Evolutionary conservation across 2,888 invertebrate genomes (phyloP).

Genomic region (Drosophila nr. perissopoda): DNA sequence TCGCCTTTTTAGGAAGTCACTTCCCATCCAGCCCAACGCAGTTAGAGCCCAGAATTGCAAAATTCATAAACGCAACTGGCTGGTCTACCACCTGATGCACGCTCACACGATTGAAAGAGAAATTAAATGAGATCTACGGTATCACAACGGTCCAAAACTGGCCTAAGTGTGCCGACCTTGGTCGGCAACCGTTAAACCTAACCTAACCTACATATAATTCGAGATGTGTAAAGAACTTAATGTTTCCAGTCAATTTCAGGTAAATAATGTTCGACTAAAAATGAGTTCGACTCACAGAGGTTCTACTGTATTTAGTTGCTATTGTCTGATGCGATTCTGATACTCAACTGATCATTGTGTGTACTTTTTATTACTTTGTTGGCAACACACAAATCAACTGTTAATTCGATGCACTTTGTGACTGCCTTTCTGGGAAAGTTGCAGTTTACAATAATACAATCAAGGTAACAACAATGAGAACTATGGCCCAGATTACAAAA

Average conservation of each 20-base stretch:
- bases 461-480: constrained; percentile 2
- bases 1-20: too few relatives aligned
- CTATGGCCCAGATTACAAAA: constrained; percentile 38
- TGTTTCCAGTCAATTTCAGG: neutral
- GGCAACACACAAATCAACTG: constrained; percentile 15
- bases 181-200: too few relatives aligned
- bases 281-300: neutral
- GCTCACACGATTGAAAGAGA: too few relatives aligned
- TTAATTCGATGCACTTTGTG: constrained; percentile 9
- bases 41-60: too few relatives aligned
- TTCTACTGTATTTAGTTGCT: constrained; percentile 18
- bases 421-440: neutral
- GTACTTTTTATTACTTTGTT: constrained; percentile 32
- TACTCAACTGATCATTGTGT: constrained; percentile 34
- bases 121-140: too few relatives aligned
- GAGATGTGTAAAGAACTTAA: neutral
- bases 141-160: too few relatives aligned
- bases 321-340: neutral
- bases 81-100: too few relatives aligned
- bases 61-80: too few relatives aligned
- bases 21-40: too few relatives aligned
- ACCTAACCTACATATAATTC: neutral
- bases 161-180: too few relatives aligned
- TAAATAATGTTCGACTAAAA: neutral
- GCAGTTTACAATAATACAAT: constrained; percentile 24